Evolutionary conservation across 2,797 vertebrate species (phyloP), one percentile per base, ranked within the genome.

Genomic region (Dipus sagitta): DNA sequence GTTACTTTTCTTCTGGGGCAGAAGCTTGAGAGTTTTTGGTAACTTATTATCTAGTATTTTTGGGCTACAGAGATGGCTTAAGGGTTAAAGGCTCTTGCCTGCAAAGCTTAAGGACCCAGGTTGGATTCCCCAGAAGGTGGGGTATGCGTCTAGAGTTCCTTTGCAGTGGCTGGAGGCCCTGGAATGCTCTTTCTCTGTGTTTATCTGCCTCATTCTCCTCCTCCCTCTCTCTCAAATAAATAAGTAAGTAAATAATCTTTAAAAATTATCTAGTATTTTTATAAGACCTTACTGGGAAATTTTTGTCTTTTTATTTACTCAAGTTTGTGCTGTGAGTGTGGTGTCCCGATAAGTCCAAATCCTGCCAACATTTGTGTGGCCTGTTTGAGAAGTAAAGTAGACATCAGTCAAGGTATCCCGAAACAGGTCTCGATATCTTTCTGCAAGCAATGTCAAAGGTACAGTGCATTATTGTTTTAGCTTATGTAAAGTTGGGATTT

Each of bases 371-470:
- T 99, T 99, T 99, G 99, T 95, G 99, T 99, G 76, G 98, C 98
- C 88, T 99, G 99, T 97, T 97, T 99, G 75, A 98, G 99, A 64
- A 99, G 99, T 76, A 98, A 99, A 94, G 99, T 99, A 47, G 99
- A 99, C 98, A 99, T 99, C 98, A 99, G 99, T 0, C 99, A 99
- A 96, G 99, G 99, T 94, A 99, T 99, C 96, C 99, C 99, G 42
- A 99, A 99, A 94, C 99, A 99, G 95, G 98, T 99, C 83, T 98
- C 98, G 0, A 96, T 99, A 92, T 98, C 99, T 92, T 99, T 99
- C 98, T 99, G 99, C 99, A 99, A 99, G 96, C 99, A 99, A 81
- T 99, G 99, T 97, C 99, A 99, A 98, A 99, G 99, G 99, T 99
- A 98, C 10, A 92, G 17, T 95, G 9, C 4, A 3, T 17, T 86